A percentile compares a stretch with the other conserved stretches of the same genome.
Evolutionary conservation across 2,797 vertebrate species (phyloP).

Genomic region (Manis crassicaudata): DNA sequence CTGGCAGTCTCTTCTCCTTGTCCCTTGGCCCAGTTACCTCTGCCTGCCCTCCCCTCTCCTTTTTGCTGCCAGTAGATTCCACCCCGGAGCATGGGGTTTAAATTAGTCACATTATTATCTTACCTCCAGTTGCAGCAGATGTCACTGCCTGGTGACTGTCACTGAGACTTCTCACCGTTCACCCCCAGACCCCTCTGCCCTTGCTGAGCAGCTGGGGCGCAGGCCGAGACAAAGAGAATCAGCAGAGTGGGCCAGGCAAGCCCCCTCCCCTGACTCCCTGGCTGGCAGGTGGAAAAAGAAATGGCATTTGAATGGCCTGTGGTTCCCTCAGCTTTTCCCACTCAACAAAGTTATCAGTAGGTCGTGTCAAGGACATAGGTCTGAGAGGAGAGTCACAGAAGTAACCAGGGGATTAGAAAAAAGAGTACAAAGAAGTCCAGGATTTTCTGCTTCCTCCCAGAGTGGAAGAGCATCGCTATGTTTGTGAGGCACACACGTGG

Average conservation of each 20-base stretch:
- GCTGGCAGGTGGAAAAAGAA: neutral
- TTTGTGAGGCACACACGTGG: accelerated
- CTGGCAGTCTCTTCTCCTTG: neutral
- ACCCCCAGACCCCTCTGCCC: neutral
- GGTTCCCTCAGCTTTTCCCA: neutral
- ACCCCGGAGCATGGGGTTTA: neutral
- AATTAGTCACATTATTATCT: neutral
- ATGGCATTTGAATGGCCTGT: no score
- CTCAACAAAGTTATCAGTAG: neutral
- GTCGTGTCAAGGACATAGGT: neutral
- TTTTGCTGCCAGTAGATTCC: neutral
- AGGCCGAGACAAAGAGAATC: neutral
- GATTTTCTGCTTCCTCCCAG: neutral
- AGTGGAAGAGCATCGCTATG: neutral
- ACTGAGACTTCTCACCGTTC: accelerated
- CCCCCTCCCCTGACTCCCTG: no score
- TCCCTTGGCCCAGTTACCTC: neutral
- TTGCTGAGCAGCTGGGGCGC: accelerated
- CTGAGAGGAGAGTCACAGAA: no score
- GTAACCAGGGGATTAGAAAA: neutral
- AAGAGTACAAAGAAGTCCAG: neutral
- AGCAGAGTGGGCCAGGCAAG: accelerated
- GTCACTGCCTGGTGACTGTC: neutral
- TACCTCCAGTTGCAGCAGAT: neutral
- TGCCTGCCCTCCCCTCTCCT: neutral